Evolutionary conservation across 2,888 invertebrate genomes (phyloP).

Genomic region (Allophyes oxyacanthae): DNA sequence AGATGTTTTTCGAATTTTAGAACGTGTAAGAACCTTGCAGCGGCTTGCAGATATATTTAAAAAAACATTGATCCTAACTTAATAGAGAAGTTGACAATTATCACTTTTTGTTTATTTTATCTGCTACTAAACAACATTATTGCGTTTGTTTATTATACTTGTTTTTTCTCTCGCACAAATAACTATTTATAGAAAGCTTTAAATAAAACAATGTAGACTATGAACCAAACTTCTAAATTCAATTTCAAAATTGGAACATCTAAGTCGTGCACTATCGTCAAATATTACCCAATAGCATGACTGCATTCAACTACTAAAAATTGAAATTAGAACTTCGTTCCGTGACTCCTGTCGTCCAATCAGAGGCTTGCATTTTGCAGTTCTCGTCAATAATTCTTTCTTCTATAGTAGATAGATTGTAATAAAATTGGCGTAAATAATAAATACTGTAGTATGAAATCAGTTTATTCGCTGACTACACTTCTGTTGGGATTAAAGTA

Average conservation of each 20-base stretch:
- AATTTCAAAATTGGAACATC: constrained; percentile 55
- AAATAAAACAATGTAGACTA: constrained; percentile 15
- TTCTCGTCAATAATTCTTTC: constrained; percentile 40
- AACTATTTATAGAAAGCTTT: constrained; percentile 12
- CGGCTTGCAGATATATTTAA: constrained; percentile 4
- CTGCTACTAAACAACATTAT: no score
- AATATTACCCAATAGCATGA: constrained; percentile 59
- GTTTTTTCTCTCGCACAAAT: neutral
- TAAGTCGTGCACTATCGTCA: constrained; percentile 43
- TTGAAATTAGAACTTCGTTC: constrained; percentile 55
- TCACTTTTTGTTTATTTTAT: no score
- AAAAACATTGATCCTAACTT: no score
- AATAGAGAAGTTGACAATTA: no score
- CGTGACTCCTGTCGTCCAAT: constrained; percentile 55
- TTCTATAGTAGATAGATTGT: constrained; percentile 8
- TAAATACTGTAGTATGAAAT: neutral
- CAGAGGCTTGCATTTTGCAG: constrained; percentile 42
- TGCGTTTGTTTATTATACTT: neutral
- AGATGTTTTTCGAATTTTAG: constrained; percentile 3
- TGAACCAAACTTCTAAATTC: constrained; percentile 1
- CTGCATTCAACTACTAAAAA: constrained; percentile 57
- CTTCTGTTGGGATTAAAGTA: no score
- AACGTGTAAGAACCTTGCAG: neutral
- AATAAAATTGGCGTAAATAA: constrained; percentile 24
- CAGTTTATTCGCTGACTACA: neutral